Percentiles rank a stretch among this genome's conserved stretches.
These are phyloP conservation scores for Ovis canadensis DNA, from an alignment of 2,113 vertebrate species.

Conservation along the genomic window DNA sequence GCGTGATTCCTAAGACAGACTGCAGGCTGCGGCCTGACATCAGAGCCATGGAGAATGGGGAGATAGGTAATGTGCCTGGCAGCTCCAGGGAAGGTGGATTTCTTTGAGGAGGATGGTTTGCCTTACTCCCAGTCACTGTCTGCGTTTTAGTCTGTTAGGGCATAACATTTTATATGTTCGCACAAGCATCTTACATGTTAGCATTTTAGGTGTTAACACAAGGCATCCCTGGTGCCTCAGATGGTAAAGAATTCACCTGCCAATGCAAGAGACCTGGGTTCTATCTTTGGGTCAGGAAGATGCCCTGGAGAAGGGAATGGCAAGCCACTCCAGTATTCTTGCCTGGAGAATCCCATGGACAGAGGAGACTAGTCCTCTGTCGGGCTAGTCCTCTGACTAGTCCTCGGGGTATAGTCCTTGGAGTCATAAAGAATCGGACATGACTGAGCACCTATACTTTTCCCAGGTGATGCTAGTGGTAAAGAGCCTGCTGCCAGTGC, in stretches of 20 bases:
- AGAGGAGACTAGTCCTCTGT: background rate
- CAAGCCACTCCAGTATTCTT: background rate
- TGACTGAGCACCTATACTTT: background rate
- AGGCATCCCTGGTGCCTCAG: background rate
- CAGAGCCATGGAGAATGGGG: conserved; percentile 95
- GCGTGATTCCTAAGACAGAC: conserved; percentile 90
- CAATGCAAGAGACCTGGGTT: background rate
- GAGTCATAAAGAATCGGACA: background rate
- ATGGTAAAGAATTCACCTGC: background rate
- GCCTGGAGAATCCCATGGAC: background rate
- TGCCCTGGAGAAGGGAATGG: background rate
- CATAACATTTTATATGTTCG: background rate
- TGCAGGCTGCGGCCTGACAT: conserved; percentile 95
- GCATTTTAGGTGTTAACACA: background rate
- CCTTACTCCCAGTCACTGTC: background rate
- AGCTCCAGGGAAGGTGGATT: rapidly evolving
- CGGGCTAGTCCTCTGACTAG: too few relatives aligned
- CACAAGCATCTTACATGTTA: background rate
- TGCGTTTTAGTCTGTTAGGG: background rate
- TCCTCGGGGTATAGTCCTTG: background rate
- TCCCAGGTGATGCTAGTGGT: background rate
- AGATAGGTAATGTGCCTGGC: conserved; percentile 86
- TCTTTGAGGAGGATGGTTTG: background rate
- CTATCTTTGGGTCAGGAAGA: background rate
- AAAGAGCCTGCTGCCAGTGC: background rate